Percentiles rank a stretch among this genome's conserved stretches.
Conservation (phyloP, 2,113 vertebrate species). For the Halichoeres trimaculatus region DNA sequence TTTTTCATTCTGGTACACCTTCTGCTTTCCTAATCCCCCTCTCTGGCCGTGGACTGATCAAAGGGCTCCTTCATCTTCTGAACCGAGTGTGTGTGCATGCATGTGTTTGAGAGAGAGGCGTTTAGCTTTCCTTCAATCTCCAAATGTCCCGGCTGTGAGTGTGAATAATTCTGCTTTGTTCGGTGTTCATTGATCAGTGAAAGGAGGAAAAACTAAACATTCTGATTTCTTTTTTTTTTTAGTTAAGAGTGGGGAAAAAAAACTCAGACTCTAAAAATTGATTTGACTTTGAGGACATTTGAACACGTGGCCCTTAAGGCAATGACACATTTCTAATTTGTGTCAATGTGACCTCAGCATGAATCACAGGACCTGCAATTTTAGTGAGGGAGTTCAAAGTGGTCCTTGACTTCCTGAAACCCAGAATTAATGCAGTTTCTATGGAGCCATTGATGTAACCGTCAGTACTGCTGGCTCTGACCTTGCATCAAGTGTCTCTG, state of each 20-base stretch:
- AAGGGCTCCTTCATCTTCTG: conserved; percentile 18
- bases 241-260: background rate
- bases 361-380: background rate
- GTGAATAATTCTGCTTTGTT: background rate
- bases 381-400: conserved; percentile 10
- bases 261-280: background rate
- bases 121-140: background rate
- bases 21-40: conserved; percentile 10
- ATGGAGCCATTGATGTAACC: conserved; percentile 21
- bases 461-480: conserved; percentile 40
- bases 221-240: background rate
- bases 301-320: background rate
- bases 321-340: background rate
- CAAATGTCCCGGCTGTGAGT: conserved; percentile 8
- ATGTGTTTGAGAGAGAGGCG: background rate
- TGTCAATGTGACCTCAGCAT: conserved; percentile 13
- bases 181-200: background rate
- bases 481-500: conserved; percentile 48
- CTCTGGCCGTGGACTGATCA: background rate
- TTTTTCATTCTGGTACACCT: conserved; percentile 16
- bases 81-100: background rate
- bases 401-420: conserved; percentile 20
- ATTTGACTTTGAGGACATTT: background rate
- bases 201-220: background rate
- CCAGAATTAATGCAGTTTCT: conserved; percentile 11